phyloP scores from a whole-genome alignment of 2,888 invertebrate species.

The Caenorhabditis becei region DNA sequence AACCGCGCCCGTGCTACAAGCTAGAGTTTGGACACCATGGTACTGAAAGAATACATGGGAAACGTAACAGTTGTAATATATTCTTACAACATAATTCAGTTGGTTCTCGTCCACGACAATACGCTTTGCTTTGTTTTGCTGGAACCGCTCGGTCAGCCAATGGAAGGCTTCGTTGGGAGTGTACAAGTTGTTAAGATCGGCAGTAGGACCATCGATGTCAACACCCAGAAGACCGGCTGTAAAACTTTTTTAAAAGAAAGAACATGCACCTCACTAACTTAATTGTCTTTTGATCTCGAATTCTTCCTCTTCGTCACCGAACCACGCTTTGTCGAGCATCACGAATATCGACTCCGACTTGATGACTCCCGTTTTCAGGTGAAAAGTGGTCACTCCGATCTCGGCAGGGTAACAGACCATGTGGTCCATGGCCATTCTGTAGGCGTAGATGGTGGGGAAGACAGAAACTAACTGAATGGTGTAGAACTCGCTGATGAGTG shows the following conservation, averaged over 20 bases:
- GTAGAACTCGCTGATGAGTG: neutral
- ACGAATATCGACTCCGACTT: conserved; percentile 12
- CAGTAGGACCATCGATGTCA: neutral
- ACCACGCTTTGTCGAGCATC: neutral
- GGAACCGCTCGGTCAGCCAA: conserved; percentile 1
- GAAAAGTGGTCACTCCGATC: conserved; percentile 23
- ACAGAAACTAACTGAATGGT: conserved; percentile 18
- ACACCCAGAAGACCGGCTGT: neutral
- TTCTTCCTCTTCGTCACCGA: neutral
- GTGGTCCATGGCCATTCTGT: neutral
- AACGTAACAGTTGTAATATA: neutral
- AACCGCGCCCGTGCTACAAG: conserved; percentile 1
- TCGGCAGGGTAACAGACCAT: conserved; percentile 33
- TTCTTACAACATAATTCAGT: conserved; percentile 23
- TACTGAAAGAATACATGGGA: conserved; percentile 9
- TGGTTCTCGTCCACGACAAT: conserved; percentile 18
- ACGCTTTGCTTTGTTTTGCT: neutral
- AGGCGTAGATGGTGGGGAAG: conserved; percentile 14
- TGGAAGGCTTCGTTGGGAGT: conserved; percentile 1
- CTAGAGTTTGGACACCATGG: conserved; percentile 18
- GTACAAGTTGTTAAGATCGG: neutral
- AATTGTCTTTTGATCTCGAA: neutral
- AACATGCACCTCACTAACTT: neutral
- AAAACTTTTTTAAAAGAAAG: neutral
- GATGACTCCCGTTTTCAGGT: conserved; percentile 19